Evolutionary conservation across 1,140 invertebrate genomes (phyloP).

Genomic region (Rhagoletis zephyria): DNA sequence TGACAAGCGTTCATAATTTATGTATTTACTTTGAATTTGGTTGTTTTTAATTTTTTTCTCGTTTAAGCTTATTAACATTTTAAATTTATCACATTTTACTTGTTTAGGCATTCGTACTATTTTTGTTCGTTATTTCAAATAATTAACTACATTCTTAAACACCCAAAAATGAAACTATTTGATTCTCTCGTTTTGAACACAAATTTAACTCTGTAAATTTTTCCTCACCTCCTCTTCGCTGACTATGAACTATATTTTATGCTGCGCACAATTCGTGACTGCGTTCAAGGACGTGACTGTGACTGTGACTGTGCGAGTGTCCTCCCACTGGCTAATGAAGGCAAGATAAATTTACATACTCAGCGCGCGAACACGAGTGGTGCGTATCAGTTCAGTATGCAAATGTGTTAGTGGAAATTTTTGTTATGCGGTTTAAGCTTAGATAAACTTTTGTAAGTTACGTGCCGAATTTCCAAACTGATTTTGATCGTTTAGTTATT

Average conservation of each 20-base stretch:
- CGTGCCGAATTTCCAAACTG: too few relatives aligned
- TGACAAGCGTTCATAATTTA: conserved; percentile 7
- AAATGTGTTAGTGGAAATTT: too few relatives aligned
- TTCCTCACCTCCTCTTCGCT: neutral
- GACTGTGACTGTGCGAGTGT: too few relatives aligned
- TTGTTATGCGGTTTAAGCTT: too few relatives aligned
- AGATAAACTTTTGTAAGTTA: too few relatives aligned
- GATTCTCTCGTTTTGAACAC: neutral
- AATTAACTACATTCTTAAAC: neutral
- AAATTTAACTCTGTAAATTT: neutral
- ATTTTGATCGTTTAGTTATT: too few relatives aligned
- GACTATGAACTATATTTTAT: neutral
- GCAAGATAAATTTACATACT: neutral
- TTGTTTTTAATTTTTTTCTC: neutral
- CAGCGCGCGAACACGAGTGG: too few relatives aligned
- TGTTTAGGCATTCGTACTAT: conserved; percentile 5
- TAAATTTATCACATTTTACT: neutral
- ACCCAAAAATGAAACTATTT: neutral
- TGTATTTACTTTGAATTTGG: neutral
- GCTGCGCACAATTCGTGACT: neutral
- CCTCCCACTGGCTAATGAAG: neutral
- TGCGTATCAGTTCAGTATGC: too few relatives aligned
- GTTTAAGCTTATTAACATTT: conserved; percentile 45
- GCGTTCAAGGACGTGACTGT: conserved; percentile 17
- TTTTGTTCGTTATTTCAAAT: neutral